Evolutionary conservation across 2,113 vertebrate species (phyloP).

Genomic region (Etia nguti): DNA sequence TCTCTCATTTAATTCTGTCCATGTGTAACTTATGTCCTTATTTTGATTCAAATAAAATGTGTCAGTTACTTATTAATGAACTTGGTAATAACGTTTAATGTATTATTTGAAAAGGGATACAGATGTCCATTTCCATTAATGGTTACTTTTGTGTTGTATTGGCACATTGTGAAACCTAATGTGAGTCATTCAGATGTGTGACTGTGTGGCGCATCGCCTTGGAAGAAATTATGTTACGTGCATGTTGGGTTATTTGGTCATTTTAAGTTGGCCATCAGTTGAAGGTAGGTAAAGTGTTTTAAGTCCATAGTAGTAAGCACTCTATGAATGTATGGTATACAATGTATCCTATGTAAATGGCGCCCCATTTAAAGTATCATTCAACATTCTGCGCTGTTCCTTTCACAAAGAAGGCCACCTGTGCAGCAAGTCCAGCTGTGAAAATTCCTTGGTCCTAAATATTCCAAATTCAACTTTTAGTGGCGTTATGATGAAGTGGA

Average conservation of each 20-base stretch:
- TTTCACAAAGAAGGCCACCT: neutral
- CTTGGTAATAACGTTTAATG: neutral
- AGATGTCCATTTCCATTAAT: neutral
- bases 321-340: neutral
- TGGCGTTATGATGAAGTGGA: neutral
- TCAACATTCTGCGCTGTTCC: neutral
- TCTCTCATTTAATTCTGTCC: neutral
- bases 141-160: neutral
- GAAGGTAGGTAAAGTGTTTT: neutral
- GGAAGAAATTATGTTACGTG: neutral
- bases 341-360: neutral
- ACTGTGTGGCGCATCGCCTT: neutral
- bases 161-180: neutral
- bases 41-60: neutral
- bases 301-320: neutral
- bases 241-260: neutral
- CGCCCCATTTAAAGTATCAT: neutral
- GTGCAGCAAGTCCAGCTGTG: neutral
- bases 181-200: neutral
- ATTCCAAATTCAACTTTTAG: neutral
- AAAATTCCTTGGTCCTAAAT: neutral
- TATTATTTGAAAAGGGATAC: fast-evolving
- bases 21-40: neutral
- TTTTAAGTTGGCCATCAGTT: neutral
- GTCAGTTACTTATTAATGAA: fast-evolving